Evolutionary conservation across 2,888 invertebrate species (phyloP), one percentile per base, ranked within the genome.

Genomic region (Eledone cirrhosa): DNA sequence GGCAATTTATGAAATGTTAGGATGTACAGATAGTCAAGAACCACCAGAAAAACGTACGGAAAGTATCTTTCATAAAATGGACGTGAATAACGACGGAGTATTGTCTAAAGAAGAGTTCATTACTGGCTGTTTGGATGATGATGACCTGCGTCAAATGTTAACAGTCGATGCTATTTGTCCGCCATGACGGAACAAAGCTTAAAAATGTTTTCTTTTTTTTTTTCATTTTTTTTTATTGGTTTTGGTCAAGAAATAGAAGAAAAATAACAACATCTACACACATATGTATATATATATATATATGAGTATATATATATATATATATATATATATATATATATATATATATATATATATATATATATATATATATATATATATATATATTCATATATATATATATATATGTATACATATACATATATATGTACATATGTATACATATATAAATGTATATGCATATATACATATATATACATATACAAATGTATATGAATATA

Each of bases 1-100:
- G 99, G 99, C 99, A 85, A 99, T 99, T 92, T 99, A 99, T 92
- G 98, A 98, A 92, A 99, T 99, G 99, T 93, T 99, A 87, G 99
- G 99, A 79, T 97, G 97, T 84, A 84, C 85, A 78, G 86, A 89
- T 78, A 84, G 88, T 69, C 96, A 97, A 91, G 91, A 92, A 80
- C 97, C 97, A 29, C 98, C 99, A 47, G 97, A 98, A 91, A 98
- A 98, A 90, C 93, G 99, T 85, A 99, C 99, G 86, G 97, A 97
- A 93, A 98, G 98, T 92, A 99, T 99, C 89, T 99, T 99, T 92
- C 97, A 97, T 81, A 98, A 98, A 92, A 99, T 99, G 99, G 99
- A 99, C 91, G 96, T 97, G 90, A 99, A 99, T 93, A 97, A 97
- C 92, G 99, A 99, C 92, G 98, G 98, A 81, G 97, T 98, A 91